Evolutionary conservation across 2,888 invertebrate genomes (phyloP), one percentile per base, ranked within the genome.

Genomic region (Tinea pellionella): DNA sequence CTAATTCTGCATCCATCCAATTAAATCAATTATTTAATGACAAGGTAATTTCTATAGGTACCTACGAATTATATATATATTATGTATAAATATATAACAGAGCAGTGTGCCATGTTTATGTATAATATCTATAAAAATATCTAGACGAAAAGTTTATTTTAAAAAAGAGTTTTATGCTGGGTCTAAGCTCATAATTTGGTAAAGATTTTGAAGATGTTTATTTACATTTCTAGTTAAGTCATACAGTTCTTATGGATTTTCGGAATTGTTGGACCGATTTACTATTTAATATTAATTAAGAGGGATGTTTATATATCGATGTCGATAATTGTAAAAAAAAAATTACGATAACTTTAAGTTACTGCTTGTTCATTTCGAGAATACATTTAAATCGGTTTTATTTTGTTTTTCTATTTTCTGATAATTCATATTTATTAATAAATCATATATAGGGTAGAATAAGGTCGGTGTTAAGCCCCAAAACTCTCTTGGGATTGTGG

Each of bases 21-120:
- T 74, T 78, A 80, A 84, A 80, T 85, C 86, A 86, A 87, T 87
- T 87, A 86, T 80, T 85, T 84, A 84, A 41, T 79, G 79, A 86
- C 85, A 86, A 85, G 84, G 87, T 85, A 82, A 80, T 78, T 77
- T 75, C 80, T 30, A 72, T 80, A 81, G 75, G 76, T 80, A 73
- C 71, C 77, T 75, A 77, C 75, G 74, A 75, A 71, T 70, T 73
- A 68, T 71, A 66, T 67, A 70, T 75, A 71, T 78, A n/a, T n/a
- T n/a, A 74, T 76, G 78, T 67, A 66, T 67, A 67, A 68, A 67
- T 75, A 74, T 69, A 53, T 37, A 61, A 24, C 57, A 77, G 80
- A 82, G 83, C 84, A 75, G 78, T 78, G 86, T 86, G 87, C 87
- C 87, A 86, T 86, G 75, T 83, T 16, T 47, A 57, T 59, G 29